Conservation (phyloP, 1,140 invertebrate genomes). For the Drosophila fuyamai region DNA sequence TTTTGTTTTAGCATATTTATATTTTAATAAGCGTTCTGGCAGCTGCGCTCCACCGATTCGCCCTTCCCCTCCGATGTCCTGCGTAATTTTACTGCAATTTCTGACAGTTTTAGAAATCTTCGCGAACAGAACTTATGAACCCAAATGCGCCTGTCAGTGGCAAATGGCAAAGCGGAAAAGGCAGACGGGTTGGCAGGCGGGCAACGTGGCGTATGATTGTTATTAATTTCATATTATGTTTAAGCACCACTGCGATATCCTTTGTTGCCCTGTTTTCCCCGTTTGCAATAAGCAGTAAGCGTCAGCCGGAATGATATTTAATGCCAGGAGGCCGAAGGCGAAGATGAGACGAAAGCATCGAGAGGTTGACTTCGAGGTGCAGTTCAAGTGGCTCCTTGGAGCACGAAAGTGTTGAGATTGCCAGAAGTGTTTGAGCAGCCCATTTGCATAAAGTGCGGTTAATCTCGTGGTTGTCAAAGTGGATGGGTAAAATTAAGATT, state of each 20-base stretch:
- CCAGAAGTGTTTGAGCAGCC: conserved; percentile 32
- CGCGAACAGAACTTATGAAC: conserved; percentile 77
- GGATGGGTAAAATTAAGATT: conserved; percentile 21
- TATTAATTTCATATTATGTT: conserved; percentile 81
- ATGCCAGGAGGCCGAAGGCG: conserved; percentile 48
- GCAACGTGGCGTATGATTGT: conserved; percentile 82
- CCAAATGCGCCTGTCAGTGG: conserved; percentile 73
- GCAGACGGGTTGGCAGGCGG: conserved; percentile 19
- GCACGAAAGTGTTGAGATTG: conserved; percentile 47
- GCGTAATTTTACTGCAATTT: conserved; percentile 80
- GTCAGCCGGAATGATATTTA: conserved; percentile 78
- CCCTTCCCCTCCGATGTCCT: conserved; percentile 40
- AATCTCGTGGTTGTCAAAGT: conserved; percentile 26
- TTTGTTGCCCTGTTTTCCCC: conserved; percentile 20
- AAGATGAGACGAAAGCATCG: background rate
- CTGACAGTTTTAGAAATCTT: conserved; percentile 82
- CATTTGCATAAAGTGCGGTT: conserved; percentile 40
- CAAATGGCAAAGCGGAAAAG: conserved; percentile 61
- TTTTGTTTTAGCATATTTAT: conserved; percentile 81
- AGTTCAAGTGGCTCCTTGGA: conserved; percentile 45
- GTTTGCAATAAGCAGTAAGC: conserved; percentile 77
- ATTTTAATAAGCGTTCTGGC: conserved; percentile 82
- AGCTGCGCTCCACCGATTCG: conserved; percentile 68
- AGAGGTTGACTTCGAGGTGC: conserved; percentile 37
- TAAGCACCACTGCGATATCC: conserved; percentile 49